phyloP scores from a whole-genome alignment of 2,797 vertebrate genomes.

The Pogoniulus pusillus region DNA sequence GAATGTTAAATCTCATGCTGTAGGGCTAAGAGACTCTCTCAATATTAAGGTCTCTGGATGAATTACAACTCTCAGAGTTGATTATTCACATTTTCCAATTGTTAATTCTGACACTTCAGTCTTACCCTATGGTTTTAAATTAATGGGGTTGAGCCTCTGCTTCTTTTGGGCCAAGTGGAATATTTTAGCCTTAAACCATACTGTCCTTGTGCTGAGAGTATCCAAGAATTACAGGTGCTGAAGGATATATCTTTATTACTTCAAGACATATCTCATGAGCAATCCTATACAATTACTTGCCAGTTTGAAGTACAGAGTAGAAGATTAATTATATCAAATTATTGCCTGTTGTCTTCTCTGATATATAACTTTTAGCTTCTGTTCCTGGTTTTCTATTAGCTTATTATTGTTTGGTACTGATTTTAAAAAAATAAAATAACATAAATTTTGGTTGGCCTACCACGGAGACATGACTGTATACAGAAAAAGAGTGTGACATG shows the following conservation, averaged over 20 bases:
- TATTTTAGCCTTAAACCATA: neutral
- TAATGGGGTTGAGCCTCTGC: neutral
- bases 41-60: neutral
- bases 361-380: neutral
- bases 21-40: neutral
- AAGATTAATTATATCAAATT: neutral
- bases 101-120: neutral
- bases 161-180: neutral
- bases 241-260: neutral
- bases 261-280: neutral
- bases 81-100: neutral
- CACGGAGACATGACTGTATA: neutral
- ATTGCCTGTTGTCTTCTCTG: neutral
- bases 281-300: neutral
- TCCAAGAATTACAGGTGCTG: rapidly evolving
- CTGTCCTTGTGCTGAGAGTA: neutral
- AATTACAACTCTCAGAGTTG: neutral
- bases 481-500: neutral
- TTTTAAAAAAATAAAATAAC: neutral
- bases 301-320: neutral
- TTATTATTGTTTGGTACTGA: neutral
- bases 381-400: neutral
- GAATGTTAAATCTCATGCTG: neutral
- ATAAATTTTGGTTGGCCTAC: neutral
- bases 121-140: neutral